These are phyloP conservation scores for Zaprionus ornatus DNA, from an alignment of 1,140 invertebrate species.

Conservation along the genomic window DNA sequence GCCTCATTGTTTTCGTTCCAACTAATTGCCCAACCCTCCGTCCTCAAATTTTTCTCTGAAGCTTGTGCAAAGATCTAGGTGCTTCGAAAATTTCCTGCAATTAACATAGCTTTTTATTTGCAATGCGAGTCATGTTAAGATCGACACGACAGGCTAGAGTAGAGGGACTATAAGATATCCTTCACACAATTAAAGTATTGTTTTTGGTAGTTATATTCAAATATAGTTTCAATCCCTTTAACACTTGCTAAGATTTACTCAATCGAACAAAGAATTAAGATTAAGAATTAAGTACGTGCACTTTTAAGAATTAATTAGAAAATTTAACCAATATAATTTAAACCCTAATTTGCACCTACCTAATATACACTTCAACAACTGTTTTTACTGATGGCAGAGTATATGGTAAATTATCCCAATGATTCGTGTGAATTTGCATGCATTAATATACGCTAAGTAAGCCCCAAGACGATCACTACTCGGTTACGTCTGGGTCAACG, in stretches of 20 bases:
- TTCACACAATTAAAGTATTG: neutral
- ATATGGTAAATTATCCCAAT: slow-evolving; percentile 10
- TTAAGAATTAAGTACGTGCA: too few relatives aligned
- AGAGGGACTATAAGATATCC: neutral
- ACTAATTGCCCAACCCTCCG: slow-evolving; percentile 58
- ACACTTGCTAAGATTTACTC: too few relatives aligned
- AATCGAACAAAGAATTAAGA: too few relatives aligned
- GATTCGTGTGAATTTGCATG: slow-evolving; percentile 66
- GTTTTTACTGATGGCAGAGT: neutral
- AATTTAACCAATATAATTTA: too few relatives aligned
- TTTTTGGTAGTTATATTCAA: too few relatives aligned
- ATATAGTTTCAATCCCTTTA: too few relatives aligned
- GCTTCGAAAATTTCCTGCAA: neutral
- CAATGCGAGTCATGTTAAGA: neutral
- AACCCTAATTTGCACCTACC: neutral
- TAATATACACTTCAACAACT: neutral
- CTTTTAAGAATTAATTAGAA: too few relatives aligned
- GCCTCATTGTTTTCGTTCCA: slow-evolving; percentile 58
- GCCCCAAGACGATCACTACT: slow-evolving; percentile 23
- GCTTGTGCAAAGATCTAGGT: neutral
- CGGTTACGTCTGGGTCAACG: slow-evolving; percentile 53
- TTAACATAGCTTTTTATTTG: slow-evolving; percentile 14
- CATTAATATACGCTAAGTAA: slow-evolving; percentile 70
- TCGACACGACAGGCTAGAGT: neutral
- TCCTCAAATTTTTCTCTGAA: slow-evolving; percentile 11